phyloP scores from a whole-genome alignment of 2,113 vertebrate species.

The Nothoprocta perdicaria region DNA sequence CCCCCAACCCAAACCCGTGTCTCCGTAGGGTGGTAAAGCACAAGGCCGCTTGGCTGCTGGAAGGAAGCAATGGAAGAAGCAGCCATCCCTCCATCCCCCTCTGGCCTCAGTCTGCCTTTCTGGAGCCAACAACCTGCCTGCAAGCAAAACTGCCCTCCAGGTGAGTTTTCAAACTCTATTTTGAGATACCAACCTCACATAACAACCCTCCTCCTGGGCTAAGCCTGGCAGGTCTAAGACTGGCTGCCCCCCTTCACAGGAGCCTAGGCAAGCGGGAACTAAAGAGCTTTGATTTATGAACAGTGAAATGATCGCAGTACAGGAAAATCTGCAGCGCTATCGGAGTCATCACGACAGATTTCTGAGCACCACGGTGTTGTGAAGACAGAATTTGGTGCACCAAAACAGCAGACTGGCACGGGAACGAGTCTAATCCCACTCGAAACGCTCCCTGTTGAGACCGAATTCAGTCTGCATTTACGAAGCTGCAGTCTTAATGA shows the following conservation, averaged over 20 bases:
- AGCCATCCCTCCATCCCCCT: rapidly evolving
- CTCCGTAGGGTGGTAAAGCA: not conserved
- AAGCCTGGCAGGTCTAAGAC: not conserved
- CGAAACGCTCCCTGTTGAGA: not conserved
- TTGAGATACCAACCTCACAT: not conserved
- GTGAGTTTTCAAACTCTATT: not conserved
- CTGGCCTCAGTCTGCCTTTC: not conserved
- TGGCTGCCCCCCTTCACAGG: not conserved
- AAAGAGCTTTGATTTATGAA: not conserved
- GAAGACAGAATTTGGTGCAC: not conserved
- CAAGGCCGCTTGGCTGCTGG: not conserved
- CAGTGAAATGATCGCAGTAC: not conserved
- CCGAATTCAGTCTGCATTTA: constrained; percentile 25
- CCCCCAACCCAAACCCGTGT: not conserved
- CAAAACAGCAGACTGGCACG: not conserved
- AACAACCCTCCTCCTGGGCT: not conserved
- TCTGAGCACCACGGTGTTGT: not conserved
- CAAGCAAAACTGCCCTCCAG: constrained; percentile 5
- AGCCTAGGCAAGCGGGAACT: not conserved
- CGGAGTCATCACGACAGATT: not conserved
- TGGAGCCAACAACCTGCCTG: not conserved
- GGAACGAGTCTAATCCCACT: not conserved
- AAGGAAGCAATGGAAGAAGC: not conserved
- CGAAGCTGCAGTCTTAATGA: constrained; percentile 46
- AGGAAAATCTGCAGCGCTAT: not conserved